A percentile compares a stretch with the other conserved stretches of the same genome.
Evolutionary conservation across 2,113 vertebrate species (phyloP).

Genomic region (Oceanodroma tethys): DNA sequence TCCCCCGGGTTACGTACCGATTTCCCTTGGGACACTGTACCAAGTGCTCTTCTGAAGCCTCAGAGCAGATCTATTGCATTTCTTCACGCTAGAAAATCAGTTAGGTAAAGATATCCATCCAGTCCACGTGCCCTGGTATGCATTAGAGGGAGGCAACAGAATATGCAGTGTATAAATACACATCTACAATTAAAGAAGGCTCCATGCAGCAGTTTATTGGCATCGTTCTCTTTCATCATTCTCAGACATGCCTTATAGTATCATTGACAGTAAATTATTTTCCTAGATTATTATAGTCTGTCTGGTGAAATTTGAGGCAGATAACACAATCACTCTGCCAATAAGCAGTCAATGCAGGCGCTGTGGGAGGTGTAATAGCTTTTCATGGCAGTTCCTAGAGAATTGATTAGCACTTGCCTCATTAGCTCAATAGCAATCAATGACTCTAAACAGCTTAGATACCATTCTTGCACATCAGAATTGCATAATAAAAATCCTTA

Average conservation of each 20-base stretch:
- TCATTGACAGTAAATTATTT: neutral
- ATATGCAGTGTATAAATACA: neutral
- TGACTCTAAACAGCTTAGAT: neutral
- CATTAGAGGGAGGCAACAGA: accelerated
- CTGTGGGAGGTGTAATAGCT: neutral
- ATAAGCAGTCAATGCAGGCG: neutral
- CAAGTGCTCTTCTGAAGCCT: neutral
- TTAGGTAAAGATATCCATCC: accelerated
- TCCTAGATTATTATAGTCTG: neutral
- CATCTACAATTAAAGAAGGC: neutral
- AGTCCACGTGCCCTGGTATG: accelerated
- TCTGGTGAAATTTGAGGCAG: neutral
- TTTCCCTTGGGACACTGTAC: neutral
- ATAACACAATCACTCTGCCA: neutral
- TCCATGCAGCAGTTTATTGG: neutral
- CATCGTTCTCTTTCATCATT: neutral
- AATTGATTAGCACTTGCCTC: constrained; percentile 16
- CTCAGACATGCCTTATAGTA: neutral
- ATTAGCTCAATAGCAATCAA: constrained; percentile 26
- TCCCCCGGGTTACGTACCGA: accelerated
- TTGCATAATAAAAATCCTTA: neutral
- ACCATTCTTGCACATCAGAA: neutral
- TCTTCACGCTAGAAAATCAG: accelerated
- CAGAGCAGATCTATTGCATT: neutral
- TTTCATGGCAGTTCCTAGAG: neutral